Conservation (phyloP, 2,797 vertebrate genomes). For the Huso huso region DNA sequence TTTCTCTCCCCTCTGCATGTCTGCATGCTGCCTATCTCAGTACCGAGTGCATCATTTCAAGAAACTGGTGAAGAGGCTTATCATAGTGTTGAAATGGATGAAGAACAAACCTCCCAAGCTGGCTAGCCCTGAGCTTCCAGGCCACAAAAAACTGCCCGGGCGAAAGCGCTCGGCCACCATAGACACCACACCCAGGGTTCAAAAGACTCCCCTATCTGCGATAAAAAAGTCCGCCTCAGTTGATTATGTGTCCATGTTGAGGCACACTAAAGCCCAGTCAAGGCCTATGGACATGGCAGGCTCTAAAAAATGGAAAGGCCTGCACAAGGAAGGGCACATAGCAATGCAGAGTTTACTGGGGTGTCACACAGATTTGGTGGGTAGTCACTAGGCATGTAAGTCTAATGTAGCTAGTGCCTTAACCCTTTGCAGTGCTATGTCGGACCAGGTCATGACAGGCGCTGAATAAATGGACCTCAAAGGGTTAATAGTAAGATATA, state of each 20-base stretch:
- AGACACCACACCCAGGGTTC: conserved; percentile 32
- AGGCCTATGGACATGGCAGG: conserved; percentile 29
- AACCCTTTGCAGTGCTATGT: too few relatives aligned
- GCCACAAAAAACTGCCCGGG: conserved; percentile 30
- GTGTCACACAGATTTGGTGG: conserved; percentile 28
- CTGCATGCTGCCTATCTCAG: conserved; percentile 38
- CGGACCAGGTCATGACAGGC: too few relatives aligned
- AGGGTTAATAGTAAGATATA: too few relatives aligned
- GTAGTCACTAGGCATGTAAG: conserved; percentile 18
- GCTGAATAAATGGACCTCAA: too few relatives aligned
- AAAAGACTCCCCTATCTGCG: conserved; percentile 28
- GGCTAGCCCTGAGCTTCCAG: conserved; percentile 30
- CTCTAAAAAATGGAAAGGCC: conserved; percentile 34
- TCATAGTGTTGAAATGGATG: conserved; percentile 45
- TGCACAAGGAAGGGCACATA: conserved; percentile 30
- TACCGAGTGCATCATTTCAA: conserved; percentile 43
- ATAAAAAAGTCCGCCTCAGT: conserved; percentile 35
- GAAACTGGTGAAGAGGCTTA: conserved; percentile 43
- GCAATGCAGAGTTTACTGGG: conserved; percentile 32
- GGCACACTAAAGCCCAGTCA: conserved; percentile 29
- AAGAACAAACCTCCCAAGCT: conserved; percentile 39
- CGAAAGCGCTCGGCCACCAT: conserved; percentile 34
- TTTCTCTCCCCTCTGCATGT: conserved; percentile 33
- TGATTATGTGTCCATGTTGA: conserved; percentile 30
- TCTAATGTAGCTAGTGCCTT: too few relatives aligned